Base-by-base conservation (phyloP, 1,140 invertebrate species). In the Drosophila mauritiana region DNA sequence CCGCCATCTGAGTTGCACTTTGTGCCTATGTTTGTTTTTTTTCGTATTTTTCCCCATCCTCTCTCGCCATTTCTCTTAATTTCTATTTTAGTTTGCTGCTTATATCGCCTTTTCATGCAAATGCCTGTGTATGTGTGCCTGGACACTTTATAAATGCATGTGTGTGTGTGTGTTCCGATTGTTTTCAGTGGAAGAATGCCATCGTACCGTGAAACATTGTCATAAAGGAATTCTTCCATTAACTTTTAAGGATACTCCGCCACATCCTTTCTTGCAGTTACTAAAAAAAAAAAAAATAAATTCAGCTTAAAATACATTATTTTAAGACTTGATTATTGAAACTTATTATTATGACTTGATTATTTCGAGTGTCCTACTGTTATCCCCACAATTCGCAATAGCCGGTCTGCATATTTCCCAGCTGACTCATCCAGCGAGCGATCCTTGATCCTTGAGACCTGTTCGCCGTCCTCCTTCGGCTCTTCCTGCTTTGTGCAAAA, bases 51-150 rank as follows among this genome's bases (percentile, higher is more conserved):
- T 10, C 27, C 63, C 55, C 56, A 20, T 36, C 31, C 37, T 34
- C 17, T 12, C 46, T 57, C 42, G 46, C n/a, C 49, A 59, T 85
- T 74, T 78, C 63, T 81, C 78, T 86, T 86, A 82, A 86, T 86
- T 86, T 86, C 74, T 86, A 86, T 86, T 86, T 86, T 86, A 86
- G 82, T 86, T 82, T 68, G 62, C 73, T 68, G 73, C 43, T 76
- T 76, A 76, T 59, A 75, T 56, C 59, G 82, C 70, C 82, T 85
- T 85, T 85, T 85, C 64, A 81, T 77, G 81, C 81, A 85, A 85
- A 80, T 78, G 73, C 31, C 46, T 37, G 39, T 54, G 46, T 78
- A 25, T 69, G 49, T 70, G 34, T 75, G 12, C 56, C 36, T 57
- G 77, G 78, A 74, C 82, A 81, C 81, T 85, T 86, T 25, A 74